phyloP scores from a whole-genome alignment of 1,140 invertebrate species.

The Neomicropteryx cornuta region DNA sequence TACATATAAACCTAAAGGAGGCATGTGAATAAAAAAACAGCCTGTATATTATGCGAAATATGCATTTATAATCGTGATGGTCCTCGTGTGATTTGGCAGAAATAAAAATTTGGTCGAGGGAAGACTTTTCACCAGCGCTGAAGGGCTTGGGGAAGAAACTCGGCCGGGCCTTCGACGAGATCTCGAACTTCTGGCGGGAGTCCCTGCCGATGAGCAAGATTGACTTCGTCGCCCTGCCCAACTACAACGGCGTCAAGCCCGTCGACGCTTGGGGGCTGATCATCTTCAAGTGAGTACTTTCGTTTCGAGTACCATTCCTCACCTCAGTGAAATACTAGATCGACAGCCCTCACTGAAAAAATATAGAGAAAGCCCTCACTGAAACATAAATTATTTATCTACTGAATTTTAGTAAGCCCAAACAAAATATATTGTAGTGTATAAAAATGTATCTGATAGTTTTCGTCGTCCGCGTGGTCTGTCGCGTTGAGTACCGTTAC shows the following conservation, averaged over 20 bases:
- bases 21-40: too few relatives aligned
- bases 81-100: slow-evolving; percentile 15
- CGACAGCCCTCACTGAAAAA: slow-evolving; percentile 2
- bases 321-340: too few relatives aligned
- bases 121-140: slow-evolving; percentile 45
- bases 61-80: too few relatives aligned
- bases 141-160: slow-evolving; percentile 29
- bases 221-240: slow-evolving; percentile 77
- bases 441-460: too few relatives aligned
- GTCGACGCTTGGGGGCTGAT: slow-evolving; percentile 69
- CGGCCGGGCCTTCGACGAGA: slow-evolving; percentile 22
- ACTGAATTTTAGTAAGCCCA: too few relatives aligned
- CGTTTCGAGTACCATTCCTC: background rate
- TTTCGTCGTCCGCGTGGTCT: too few relatives aligned
- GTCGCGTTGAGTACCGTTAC: too few relatives aligned
- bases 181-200: slow-evolving; percentile 24
- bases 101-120: slow-evolving; percentile 61
- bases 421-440: background rate
- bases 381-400: too few relatives aligned
- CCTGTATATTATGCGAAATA: too few relatives aligned
- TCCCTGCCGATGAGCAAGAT: slow-evolving; percentile 59
- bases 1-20: too few relatives aligned
- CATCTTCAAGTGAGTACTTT: slow-evolving; percentile 53
- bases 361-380: too few relatives aligned
- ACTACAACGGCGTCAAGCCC: slow-evolving; percentile 55